Percentiles rank a stretch among this genome's conserved stretches.
Evolutionary conservation across 2,888 invertebrate species (phyloP).

Genomic region (Eudasyphora cyanicolor): DNA sequence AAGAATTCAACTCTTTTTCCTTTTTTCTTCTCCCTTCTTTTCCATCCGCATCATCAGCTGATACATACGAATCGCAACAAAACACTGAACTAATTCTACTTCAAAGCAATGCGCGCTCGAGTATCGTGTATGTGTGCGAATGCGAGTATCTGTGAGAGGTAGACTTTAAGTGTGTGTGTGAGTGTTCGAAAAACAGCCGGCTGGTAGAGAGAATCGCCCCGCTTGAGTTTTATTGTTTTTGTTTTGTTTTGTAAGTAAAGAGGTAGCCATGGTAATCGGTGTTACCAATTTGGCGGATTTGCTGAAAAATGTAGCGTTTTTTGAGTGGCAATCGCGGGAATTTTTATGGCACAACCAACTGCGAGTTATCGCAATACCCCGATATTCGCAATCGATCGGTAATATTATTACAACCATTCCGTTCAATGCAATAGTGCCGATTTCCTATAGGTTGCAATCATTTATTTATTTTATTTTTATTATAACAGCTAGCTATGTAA

Average conservation of each 20-base stretch:
- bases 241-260: neutral
- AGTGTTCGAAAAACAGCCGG: neutral
- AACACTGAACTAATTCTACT: neutral
- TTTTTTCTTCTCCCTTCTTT: neutral
- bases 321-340: too few relatives aligned
- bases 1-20: neutral
- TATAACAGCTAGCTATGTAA: too few relatives aligned
- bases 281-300: too few relatives aligned
- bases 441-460: too few relatives aligned
- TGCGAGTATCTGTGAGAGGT: neutral
- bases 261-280: neutral
- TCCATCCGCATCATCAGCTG: neutral
- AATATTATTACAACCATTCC: too few relatives aligned
- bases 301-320: too few relatives aligned
- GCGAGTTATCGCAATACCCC: too few relatives aligned
- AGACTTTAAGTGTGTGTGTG: neutral
- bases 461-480: too few relatives aligned
- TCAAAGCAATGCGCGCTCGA: neutral
- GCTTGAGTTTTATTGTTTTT: neutral
- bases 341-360: too few relatives aligned
- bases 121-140: too few relatives aligned
- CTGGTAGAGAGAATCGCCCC: neutral
- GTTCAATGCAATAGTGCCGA: too few relatives aligned
- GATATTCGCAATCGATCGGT: too few relatives aligned
- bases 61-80: constrained; percentile 1